Base-by-base conservation (phyloP, 2,888 invertebrate genomes). In the Eupithecia subfuscata region DNA sequence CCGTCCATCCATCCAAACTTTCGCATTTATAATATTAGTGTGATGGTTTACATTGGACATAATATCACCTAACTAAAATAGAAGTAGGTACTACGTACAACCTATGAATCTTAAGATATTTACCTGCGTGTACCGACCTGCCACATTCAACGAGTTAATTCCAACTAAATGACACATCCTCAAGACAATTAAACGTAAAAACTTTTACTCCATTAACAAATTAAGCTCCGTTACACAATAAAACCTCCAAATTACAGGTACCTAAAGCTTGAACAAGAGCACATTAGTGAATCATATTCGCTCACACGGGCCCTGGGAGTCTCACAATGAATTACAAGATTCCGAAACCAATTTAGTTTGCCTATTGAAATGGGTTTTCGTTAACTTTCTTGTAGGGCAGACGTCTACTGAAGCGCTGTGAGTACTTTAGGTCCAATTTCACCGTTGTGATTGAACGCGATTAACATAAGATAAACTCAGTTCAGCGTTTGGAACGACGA, bases 311-410 rank as follows among this genome's bases (percentile, higher is more conserved):
- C 84, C 88, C 88, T 92, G 94, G 88, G 94, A 93, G 91, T 88
- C 82, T 90, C 87, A 91, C 90, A 92, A 92, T 92, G 91, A 92
- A 92, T 93, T 89, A 91, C 87, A 81, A 79, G 84, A 94, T 94
- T 93, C 91, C 88, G 87, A 89, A 84, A 89, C 90, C 92, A 93
- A 93, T 93, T 93, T 92, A 87, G 87, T 86, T 88, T 89, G 88
- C 86, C 92, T 92, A 93, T 94, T 92, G 93, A 91, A 94, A 94
- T 94, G 92, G 91, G 88, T 92, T 94, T 94, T 94, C 91, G 92
- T 91, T 93, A 87, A 90, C 90, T 93, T 92, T 93, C 91, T 69
- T 74, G 25, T 48, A 34, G 52, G 45, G 77, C 8, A n/a, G 12
- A 40, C 67, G 72, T 74, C 65, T 25, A 34, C 69, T 74, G 8